phyloP scores from a whole-genome alignment of 2,113 vertebrate species.

The Rhinichthys klamathensis region DNA sequence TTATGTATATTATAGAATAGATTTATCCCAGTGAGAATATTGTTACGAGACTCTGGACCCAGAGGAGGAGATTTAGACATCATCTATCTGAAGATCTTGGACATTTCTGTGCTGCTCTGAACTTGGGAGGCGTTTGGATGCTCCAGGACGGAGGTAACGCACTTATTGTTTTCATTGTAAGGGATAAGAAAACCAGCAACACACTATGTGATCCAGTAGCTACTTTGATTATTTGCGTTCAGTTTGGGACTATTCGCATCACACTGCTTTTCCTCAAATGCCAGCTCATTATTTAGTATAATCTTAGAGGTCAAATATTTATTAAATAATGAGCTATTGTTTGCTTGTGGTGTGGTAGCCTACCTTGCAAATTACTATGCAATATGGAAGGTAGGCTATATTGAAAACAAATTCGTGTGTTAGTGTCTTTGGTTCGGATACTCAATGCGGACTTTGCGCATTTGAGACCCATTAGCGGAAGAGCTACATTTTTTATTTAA shows the following conservation, averaged over 20 bases:
- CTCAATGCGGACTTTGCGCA: background rate
- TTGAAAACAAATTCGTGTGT: background rate
- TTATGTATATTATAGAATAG: background rate
- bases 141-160: conserved; percentile 36
- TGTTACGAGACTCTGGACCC: background rate
- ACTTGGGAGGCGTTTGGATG: conserved; percentile 37
- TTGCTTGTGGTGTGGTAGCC: background rate
- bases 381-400: no score
- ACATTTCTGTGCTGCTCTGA: conserved; percentile 21
- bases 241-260: background rate
- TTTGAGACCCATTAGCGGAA: background rate
- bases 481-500: background rate
- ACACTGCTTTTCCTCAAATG: background rate
- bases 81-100: background rate
- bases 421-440: background rate
- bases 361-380: background rate
- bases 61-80: conserved; percentile 13
- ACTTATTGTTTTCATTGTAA: background rate
- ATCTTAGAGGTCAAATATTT: background rate
- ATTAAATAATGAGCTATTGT: background rate
- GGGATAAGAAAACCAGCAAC: background rate
- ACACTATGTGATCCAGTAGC: background rate
- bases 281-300: background rate
- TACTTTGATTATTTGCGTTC: background rate
- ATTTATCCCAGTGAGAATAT: background rate